Conservation (phyloP, 2,888 invertebrate genomes). For the Ypsolopha sequella region DNA sequence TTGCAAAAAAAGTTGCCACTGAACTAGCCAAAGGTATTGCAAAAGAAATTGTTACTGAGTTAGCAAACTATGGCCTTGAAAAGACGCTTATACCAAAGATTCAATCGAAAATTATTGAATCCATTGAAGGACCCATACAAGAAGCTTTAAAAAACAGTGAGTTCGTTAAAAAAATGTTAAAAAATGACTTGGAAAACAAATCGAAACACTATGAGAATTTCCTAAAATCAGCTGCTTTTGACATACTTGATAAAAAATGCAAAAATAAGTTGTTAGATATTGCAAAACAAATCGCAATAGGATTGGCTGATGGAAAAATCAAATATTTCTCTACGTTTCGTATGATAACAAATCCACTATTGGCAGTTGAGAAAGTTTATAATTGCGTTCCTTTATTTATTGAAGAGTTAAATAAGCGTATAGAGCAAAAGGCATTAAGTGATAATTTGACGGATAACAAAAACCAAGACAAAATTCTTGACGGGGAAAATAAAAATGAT, state of each 20-base stretch:
- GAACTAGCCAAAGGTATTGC: slow-evolving; percentile 11
- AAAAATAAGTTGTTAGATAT: not conserved
- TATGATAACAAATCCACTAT: not conserved
- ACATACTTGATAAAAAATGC: not conserved
- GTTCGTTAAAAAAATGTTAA: slow-evolving; percentile 7
- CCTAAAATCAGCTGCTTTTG: not conserved
- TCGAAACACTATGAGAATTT: slow-evolving; percentile 9
- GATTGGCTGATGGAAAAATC: not conserved
- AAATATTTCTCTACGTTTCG: not conserved
- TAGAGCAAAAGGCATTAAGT: too few species aligned
- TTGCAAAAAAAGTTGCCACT: slow-evolving; percentile 8
- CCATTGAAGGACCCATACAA: slow-evolving; percentile 8
- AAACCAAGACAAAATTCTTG: too few species aligned
- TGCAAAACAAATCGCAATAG: slow-evolving; percentile 5
- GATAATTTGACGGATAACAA: too few species aligned
- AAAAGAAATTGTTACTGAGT: slow-evolving; percentile 9
- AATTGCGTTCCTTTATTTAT: too few species aligned
- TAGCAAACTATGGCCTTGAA: slow-evolving; percentile 9
- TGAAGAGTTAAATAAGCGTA: too few species aligned
- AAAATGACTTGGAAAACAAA: slow-evolving; percentile 8
- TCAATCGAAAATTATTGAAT: slow-evolving; percentile 8
- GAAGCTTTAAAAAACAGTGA: slow-evolving; percentile 5
- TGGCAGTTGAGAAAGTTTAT: not conserved
- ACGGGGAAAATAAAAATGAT: too few species aligned
- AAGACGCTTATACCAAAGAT: slow-evolving; percentile 9